Conservation (phyloP, 1,140 invertebrate genomes). For the Drosophila bocqueti region DNA sequence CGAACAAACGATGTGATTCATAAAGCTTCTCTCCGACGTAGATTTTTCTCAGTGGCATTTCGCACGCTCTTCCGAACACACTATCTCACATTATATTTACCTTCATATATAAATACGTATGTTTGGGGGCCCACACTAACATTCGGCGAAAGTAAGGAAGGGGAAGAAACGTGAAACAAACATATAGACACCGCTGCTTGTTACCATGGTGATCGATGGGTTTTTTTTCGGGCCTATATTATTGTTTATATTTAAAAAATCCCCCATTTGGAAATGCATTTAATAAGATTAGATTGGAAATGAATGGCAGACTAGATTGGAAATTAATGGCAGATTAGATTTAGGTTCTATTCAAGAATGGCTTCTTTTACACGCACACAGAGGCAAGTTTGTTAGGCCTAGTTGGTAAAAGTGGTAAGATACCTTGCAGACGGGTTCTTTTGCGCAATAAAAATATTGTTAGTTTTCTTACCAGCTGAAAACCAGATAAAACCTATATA, state of each 20-base stretch:
- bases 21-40: conserved; percentile 44
- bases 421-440: conserved; percentile 12
- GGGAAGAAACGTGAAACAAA: background rate
- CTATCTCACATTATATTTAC: conserved; percentile 29
- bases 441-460: conserved; percentile 10
- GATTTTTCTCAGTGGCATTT: conserved; percentile 44
- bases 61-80: conserved; percentile 43
- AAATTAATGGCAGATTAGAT: background rate
- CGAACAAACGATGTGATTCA: conserved; percentile 42
- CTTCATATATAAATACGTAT: background rate
- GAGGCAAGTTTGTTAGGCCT: conserved; percentile 11
- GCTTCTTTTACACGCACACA: conserved; percentile 5
- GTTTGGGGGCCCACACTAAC: conserved; percentile 4
- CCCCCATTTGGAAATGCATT: background rate
- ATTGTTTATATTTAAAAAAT: conserved; percentile 15
- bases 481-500: background rate
- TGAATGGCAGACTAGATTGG: background rate
- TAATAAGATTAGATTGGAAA: conserved; percentile 4
- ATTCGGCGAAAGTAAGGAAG: conserved; percentile 21
- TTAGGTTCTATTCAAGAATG: background rate
- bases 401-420: conserved; percentile 4
- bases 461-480: background rate
- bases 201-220: conserved; percentile 40
- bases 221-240: conserved; percentile 5
- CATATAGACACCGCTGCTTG: background rate